Base-by-base conservation (phyloP, 2,888 invertebrate genomes). In the Brenthis hecate region DNA sequence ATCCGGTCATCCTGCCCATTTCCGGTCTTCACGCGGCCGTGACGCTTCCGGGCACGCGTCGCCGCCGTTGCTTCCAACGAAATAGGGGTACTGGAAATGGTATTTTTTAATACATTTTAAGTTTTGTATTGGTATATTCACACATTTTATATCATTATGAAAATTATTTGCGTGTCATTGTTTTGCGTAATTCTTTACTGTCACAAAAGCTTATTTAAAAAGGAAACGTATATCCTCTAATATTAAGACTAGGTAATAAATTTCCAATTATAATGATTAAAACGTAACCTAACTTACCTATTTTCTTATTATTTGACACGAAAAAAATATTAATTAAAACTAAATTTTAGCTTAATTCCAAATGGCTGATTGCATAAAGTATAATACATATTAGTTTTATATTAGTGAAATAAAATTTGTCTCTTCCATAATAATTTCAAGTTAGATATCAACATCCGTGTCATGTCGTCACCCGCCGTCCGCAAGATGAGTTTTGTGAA, bases 1-100 rank as follows among this genome's bases (percentile, higher is more conserved):
- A 92, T 92, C 91, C 92, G 92, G 92, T 92, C 92, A 92, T 92
- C 92, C 92, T 92, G 92, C 85, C 92, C 92, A 92, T 92, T 92
- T 92, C 92, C 92, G 92, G 92, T 92, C 92, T 92, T 92, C 92
- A 92, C 91, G 91, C 91, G 91, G 90, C 90, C 91, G 90, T 92
- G 92, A 91, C 91, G 92, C 92, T 90, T 92, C 92, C 92, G 92
- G 91, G 81, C 90, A 87, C 88, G 89, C 91, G 91, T 89, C 91
- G 89, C 85, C 86, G 85, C 83, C 85, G 88, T 80, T 82, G 83
- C 80, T 77, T 75, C 73, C 84, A 72, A 69, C 74, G 85, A 84
- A 82, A 77, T 83, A 83, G 68, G 73, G 71, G 68, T 70, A 74
- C 89, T 89, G 77, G 89, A 91, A 82, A 79, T 69, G 74, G 70